Evolutionary conservation across 1,140 invertebrate species (phyloP).

Genomic region (Stegodyphus dumicola): DNA sequence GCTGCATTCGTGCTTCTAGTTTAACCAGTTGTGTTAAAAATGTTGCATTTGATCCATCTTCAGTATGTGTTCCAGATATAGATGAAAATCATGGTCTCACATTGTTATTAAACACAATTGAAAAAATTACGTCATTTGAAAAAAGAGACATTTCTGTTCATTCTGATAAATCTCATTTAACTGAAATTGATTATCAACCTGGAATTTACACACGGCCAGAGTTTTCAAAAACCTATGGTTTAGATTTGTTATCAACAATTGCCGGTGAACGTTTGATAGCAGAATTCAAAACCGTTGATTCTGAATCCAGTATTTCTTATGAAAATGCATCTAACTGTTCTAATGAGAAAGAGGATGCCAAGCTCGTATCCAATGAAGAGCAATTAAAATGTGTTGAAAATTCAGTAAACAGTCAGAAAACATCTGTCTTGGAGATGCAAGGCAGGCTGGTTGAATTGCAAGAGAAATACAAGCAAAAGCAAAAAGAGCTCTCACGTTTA

Average conservation of each 20-base stretch:
- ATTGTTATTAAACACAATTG: conserved; percentile 35
- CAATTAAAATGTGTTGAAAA: not conserved
- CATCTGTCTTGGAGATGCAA: conserved; percentile 79
- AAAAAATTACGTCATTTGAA: conserved; percentile 47
- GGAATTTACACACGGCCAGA: not conserved
- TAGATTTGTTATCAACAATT: conserved; percentile 42
- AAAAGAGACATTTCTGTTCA: not conserved
- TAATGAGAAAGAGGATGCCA: no score
- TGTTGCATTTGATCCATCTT: no score
- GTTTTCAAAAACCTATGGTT: not conserved
- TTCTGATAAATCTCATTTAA: no score
- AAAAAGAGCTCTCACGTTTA: conserved; percentile 80
- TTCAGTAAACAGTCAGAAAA: not conserved
- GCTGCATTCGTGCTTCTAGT: no score
- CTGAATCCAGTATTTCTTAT: not conserved
- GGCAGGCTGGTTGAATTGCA: conserved; percentile 82
- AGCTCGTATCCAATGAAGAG: not conserved
- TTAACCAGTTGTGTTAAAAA: no score
- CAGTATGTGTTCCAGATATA: not conserved
- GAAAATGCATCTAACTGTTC: no score
- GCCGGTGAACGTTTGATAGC: conserved; percentile 31
- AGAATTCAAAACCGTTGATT: conserved; percentile 33
- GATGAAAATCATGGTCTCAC: conserved; percentile 34
- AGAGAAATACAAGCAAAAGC: conserved; percentile 83
- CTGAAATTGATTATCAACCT: no score